These are phyloP conservation scores for Puffinus mauretanicus DNA, from an alignment of 2,113 vertebrate genomes.

Conservation along the genomic window DNA sequence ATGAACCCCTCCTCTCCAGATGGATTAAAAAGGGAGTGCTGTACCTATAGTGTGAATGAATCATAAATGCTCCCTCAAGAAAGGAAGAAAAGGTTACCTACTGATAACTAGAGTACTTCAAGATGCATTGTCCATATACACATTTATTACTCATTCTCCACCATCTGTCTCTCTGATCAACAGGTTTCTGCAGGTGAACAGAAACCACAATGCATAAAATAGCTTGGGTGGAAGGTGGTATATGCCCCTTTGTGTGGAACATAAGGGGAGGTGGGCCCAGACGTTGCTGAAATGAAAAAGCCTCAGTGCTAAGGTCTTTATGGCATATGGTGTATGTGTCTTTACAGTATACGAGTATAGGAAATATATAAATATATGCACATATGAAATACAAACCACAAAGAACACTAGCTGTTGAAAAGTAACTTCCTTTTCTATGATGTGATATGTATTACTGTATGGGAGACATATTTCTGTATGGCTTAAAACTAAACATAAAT, in stretches of 20 bases:
- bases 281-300: neutral
- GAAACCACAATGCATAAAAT: neutral
- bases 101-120: neutral
- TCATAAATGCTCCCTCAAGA: neutral
- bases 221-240: neutral
- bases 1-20: neutral
- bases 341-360: neutral
- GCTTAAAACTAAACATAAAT: neutral
- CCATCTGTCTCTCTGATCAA: neutral
- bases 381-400: neutral
- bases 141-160: neutral
- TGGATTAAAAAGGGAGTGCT: neutral
- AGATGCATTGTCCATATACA: neutral
- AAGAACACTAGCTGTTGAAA: neutral
- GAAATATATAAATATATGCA: neutral
- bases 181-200: neutral
- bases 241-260: neutral
- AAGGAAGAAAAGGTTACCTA: neutral
- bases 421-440: neutral
- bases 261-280: neutral
- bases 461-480: neutral
- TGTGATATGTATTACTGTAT: neutral
- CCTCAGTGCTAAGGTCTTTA: neutral
- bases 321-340: rapidly evolving
- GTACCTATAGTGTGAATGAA: neutral